Percentiles rank a stretch among this genome's conserved stretches.
phyloP scores from a whole-genome alignment of 2,888 invertebrate genomes.

The Pachliopta kotzebuea region DNA sequence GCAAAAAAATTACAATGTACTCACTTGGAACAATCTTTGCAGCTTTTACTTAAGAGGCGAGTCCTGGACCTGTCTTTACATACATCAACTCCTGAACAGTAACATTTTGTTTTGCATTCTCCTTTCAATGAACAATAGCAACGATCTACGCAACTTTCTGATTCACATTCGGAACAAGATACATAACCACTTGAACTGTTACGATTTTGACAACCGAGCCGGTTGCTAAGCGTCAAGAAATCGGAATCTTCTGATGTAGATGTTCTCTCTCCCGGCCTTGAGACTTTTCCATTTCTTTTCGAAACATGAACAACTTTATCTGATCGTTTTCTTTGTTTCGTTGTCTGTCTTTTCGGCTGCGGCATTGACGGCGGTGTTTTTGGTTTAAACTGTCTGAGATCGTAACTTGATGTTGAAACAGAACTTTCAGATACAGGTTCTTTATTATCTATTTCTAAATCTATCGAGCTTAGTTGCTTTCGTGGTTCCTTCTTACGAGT shows the following conservation, averaged over 20 bases:
- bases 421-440: conserved; percentile 79
- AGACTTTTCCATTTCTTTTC: conserved; percentile 65
- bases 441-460: conserved; percentile 47
- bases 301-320: conserved; percentile 66
- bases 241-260: conserved; percentile 84
- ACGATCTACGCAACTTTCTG: conserved; percentile 91
- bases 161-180: conserved; percentile 94
- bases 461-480: conserved; percentile 43
- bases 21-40: conserved; percentile 75
- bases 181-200: conserved; percentile 88
- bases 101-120: conserved; percentile 81
- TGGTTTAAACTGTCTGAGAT: conserved; percentile 81
- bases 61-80: conserved; percentile 62
- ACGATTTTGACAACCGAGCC: conserved; percentile 80
- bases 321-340: conserved; percentile 63
- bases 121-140: conserved; percentile 91
- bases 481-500: conserved; percentile 57
- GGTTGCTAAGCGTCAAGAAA: conserved; percentile 78
- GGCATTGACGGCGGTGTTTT: conserved; percentile 69
- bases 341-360: conserved; percentile 65
- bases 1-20: conserved; percentile 35
- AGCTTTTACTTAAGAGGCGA: conserved; percentile 57
- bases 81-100: conserved; percentile 80
- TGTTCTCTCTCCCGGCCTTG: conserved; percentile 80
- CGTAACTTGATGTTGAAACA: conserved; percentile 82